Conservation (phyloP, 2,888 invertebrate genomes). For the Nymphalis c-album region DNA sequence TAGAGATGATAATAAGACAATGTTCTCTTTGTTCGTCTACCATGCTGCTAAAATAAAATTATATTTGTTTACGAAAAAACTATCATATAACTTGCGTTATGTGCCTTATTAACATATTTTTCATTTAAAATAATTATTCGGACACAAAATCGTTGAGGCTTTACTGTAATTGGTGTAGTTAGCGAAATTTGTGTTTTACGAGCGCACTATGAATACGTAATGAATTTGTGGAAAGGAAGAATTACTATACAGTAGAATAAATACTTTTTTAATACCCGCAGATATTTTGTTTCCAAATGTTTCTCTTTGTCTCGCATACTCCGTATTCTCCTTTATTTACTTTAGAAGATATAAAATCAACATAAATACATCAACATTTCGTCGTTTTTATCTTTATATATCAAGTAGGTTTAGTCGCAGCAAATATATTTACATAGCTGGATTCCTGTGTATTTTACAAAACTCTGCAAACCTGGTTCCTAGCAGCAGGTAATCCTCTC, state of each 20-base stretch:
- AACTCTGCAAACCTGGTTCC: constrained; percentile 26
- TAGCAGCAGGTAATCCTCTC: constrained; percentile 60
- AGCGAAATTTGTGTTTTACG: constrained; percentile 48
- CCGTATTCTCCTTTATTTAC: no score
- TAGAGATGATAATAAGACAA: no score
- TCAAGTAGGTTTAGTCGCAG: constrained; percentile 3
- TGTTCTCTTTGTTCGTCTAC: no score
- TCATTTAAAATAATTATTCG: constrained; percentile 17
- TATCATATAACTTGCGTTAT: background rate
- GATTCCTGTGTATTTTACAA: constrained; percentile 14
- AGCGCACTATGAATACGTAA: constrained; percentile 49
- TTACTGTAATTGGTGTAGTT: constrained; percentile 47
- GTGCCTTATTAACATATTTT: constrained; percentile 6
- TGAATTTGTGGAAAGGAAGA: constrained; percentile 32
- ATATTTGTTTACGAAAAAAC: background rate
- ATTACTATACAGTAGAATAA: constrained; percentile 11
- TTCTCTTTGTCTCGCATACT: background rate
- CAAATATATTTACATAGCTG: constrained; percentile 16
- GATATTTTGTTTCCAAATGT: background rate
- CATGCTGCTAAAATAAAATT: no score
- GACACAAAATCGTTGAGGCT: constrained; percentile 16
- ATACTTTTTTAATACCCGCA: background rate
- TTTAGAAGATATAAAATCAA: no score
- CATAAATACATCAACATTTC: background rate
- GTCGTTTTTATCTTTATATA: constrained; percentile 4